These are phyloP conservation scores for Trichomalopsis sarcophagae DNA, from an alignment of 1,140 invertebrate species.

Conservation along the genomic window DNA sequence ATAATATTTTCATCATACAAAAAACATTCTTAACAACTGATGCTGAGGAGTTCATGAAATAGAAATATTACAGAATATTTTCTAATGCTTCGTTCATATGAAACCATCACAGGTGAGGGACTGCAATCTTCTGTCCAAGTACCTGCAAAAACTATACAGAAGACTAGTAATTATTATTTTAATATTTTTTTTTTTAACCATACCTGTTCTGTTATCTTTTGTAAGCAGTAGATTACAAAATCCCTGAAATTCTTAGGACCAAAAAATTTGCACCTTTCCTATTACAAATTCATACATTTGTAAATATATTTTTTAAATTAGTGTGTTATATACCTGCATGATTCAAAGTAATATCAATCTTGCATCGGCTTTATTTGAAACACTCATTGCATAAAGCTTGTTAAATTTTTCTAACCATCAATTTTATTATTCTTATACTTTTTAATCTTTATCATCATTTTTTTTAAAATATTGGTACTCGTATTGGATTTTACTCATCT, in stretches of 20 bases:
- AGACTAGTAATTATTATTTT: constrained; percentile 73
- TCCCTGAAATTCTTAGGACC: constrained; percentile 34
- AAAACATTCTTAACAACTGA: neutral
- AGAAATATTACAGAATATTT: neutral
- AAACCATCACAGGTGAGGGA: constrained; percentile 69
- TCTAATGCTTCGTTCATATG: constrained; percentile 47
- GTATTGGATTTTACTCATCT: neutral
- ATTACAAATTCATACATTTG: constrained; percentile 26
- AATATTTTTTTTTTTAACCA: constrained; percentile 53
- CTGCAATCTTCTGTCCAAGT: constrained; percentile 65
- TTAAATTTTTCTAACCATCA: neutral
- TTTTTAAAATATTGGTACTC: neutral
- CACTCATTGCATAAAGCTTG: too few relatives aligned
- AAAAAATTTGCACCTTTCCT: neutral
- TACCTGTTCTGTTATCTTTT: constrained; percentile 19
- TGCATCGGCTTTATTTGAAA: neutral
- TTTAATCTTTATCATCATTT: neutral
- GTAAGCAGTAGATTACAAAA: constrained; percentile 6
- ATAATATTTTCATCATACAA: neutral
- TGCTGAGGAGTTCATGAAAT: neutral
- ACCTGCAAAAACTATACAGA: constrained; percentile 66
- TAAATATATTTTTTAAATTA: neutral
- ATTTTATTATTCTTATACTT: constrained; percentile 1
- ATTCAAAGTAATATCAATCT: neutral
- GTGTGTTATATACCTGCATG: neutral